Evolutionary conservation across 2,797 vertebrate species (phyloP), one percentile per base, ranked within the genome.

Genomic region (Enteromius fasciolatus): DNA sequence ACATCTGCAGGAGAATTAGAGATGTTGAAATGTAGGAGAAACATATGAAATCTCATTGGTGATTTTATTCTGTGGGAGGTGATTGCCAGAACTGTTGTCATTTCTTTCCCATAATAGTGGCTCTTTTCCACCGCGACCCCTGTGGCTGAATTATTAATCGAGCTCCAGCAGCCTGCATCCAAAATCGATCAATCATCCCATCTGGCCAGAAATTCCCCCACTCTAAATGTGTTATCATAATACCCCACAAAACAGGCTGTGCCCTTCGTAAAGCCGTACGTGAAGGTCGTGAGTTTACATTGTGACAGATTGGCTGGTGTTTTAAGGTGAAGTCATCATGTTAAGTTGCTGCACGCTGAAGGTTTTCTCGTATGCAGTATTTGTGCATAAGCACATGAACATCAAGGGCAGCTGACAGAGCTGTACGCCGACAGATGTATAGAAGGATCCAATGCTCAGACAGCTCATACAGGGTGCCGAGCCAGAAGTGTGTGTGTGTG

Each of bases 71-170:
- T 44, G 46, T 64, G 20, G 28, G 31, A 18, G 57, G n/a, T 50
- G 41, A 81, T 50, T n/a, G 17, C 48, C 52, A 46, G 18, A 63
- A 25, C 7, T 7, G 31, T 73, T 74, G 44, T 74, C n/a, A 20
- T 63, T 76, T 70, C n/a, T 28, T 64, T 14, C 18, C 44, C 41
- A 61, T 75, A 68, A 80, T 23, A 33, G 12, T 67, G 15, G 48
- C 17, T 73, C 69, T 74, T 69, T 79, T 25, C 61, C 69, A 73
- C 69, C 20, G 5, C 39, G 18, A 39, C 41, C 69, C 23, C 70
- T 52, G 31, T 54, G 23, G 44, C 20, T 81, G 70, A 81, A 81
- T 81, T 81, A 81, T 81, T 81, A 74, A 81, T 81, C 80, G 50
- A 28, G 5, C 59, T 66, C 57, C 10, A 81, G 44, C 80, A 66